Base-by-base conservation (phyloP, 2,888 invertebrate genomes). In the Proisotoma minuta region DNA sequence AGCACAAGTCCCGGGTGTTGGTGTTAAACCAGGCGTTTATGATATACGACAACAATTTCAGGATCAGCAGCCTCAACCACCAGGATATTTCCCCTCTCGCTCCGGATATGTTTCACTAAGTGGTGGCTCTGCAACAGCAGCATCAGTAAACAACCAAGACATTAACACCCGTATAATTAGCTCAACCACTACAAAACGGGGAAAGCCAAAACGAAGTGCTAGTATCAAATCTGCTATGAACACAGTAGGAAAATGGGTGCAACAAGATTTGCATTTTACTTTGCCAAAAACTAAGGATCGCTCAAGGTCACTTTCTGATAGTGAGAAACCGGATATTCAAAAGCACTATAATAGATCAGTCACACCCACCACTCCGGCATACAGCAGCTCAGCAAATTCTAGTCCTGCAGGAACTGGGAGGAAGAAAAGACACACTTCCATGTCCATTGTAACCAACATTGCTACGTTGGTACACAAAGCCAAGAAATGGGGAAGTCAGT, bases 381-480 rank as follows among this genome's bases (percentile, higher is more conserved):
- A 62, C 28, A 29, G 65, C 4, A 23, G 59, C 20, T 51, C 66
- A 22, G 29, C 57, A 0, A 49, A 60, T 28, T 74, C 28, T 34
- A 51, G 67, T 3, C 60, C 64, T 1, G 63, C 66, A 12, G 29
- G 63, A 1, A 68, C 71, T 1, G 53, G 69, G 40, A 66, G 73
- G 12, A 79, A 80, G 74, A 89, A 88, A 79, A 89, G 89, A 77
- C 89, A 89, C 76, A 87, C 88, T 71, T 85, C 87, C 1, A 63
- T 69, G 22, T 69, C 69, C 3, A 81, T 92, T 57, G 89, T 90
- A 0, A 86, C 89, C 0, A 91, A 91, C 0, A 87, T 92, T 79
- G 90, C 89, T 1, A 90, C 89, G 23, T 84, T 92, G 66, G 79
- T 92, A 72, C 89, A 90, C 77, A 91, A 91, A 79, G 91, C 91